Percentiles rank a stretch among this genome's conserved stretches.
Conservation (phyloP, 2,888 invertebrate genomes). For the Cheilosia vulpina region DNA sequence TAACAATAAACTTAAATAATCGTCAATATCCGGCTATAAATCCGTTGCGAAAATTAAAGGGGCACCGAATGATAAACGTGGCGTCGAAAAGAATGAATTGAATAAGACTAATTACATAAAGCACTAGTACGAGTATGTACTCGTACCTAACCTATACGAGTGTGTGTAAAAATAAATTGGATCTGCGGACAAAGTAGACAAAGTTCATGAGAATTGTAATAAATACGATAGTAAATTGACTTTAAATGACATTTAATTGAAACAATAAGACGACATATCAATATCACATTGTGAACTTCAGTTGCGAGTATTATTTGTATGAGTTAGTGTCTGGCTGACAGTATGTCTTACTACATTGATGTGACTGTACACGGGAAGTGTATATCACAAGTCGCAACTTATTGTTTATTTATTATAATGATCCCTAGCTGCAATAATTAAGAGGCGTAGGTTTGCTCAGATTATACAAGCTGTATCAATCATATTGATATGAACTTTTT, state of each 20-base stretch:
- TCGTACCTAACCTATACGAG: background rate
- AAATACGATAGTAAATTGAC: slow-evolving; percentile 11
- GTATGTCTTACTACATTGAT: background rate
- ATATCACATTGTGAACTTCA: background rate
- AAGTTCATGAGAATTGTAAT: slow-evolving; percentile 44
- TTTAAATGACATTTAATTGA: slow-evolving; percentile 39
- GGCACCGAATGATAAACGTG: slow-evolving; percentile 1
- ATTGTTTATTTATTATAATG: slow-evolving; percentile 4
- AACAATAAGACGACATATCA: slow-evolving; percentile 26
- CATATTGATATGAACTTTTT: background rate
- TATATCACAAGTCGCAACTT: background rate
- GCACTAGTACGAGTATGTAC: background rate
- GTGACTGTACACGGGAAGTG: background rate
- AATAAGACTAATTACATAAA: slow-evolving; percentile 19
- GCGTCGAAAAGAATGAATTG: slow-evolving; percentile 18
- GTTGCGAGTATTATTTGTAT: background rate
- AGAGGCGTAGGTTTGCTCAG: background rate
- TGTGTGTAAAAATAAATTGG: background rate
- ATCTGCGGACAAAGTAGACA: slow-evolving; percentile 14
- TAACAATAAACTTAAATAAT: slow-evolving; percentile 38
- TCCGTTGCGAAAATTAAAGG: slow-evolving; percentile 19
- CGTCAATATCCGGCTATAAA: slow-evolving; percentile 32
- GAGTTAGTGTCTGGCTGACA: slow-evolving; percentile 2
- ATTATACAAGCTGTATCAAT: background rate
- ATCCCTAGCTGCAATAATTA: background rate